Evolutionary conservation across 2,797 vertebrate genomes (phyloP).

Genomic region (Austrolebias charrua): DNA sequence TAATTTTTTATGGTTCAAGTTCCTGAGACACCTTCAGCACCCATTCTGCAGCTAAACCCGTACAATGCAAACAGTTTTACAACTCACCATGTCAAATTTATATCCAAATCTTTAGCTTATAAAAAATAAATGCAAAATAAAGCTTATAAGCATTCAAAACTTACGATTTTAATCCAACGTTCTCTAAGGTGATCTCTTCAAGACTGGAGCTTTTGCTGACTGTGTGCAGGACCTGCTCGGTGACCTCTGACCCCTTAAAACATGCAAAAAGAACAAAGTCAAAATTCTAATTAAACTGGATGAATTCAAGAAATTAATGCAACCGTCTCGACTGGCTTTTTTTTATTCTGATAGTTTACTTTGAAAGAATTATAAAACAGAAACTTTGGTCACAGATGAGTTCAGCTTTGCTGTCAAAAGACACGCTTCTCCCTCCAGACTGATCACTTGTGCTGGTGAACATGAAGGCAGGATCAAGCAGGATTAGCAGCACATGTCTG

Average conservation of each 20-base stretch:
- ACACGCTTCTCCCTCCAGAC: too few species aligned
- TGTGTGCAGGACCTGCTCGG: slow-evolving; percentile 90
- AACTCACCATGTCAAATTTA: background rate
- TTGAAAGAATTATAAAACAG: too few species aligned
- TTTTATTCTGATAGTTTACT: too few species aligned
- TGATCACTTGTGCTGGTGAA: too few species aligned
- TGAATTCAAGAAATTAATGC: too few species aligned
- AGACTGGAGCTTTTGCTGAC: slow-evolving; percentile 90
- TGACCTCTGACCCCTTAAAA: slow-evolving; percentile 88
- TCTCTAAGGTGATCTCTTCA: slow-evolving; percentile 91
- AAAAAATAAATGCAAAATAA: too few species aligned
- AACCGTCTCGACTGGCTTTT: too few species aligned
- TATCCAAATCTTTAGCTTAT: background rate
- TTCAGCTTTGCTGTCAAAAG: too few species aligned
- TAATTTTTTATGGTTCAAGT: background rate
- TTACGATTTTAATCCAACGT: slow-evolving; percentile 89
- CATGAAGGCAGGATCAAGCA: too few species aligned
- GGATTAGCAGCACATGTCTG: too few species aligned
- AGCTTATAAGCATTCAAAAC: slow-evolving; percentile 37
- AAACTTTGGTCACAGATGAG: too few species aligned
- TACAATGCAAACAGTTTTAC: background rate
- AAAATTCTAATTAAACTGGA: background rate
- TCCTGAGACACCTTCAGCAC: too few species aligned
- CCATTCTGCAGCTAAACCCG: background rate
- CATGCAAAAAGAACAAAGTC: background rate